Evolutionary conservation across 2,113 vertebrate species (phyloP).

Genomic region (Eonycteris spelaea): DNA sequence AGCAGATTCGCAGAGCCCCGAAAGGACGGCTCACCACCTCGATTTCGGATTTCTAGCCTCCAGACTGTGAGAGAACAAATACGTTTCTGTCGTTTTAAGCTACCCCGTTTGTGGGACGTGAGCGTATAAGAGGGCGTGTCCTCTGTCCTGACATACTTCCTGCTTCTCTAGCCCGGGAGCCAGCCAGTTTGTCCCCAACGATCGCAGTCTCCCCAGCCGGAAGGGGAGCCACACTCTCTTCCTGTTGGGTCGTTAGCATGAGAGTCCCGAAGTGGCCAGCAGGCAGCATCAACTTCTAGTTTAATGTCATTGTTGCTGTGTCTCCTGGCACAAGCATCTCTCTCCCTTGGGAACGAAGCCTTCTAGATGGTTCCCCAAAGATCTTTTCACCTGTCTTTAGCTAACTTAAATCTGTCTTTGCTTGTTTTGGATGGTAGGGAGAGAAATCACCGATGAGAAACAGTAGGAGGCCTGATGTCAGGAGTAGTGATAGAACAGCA

Average conservation of each 20-base stretch:
- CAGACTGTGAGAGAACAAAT: neutral
- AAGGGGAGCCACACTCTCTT: neutral
- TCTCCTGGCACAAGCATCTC: neutral
- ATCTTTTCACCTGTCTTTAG: neutral
- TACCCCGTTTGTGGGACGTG: neutral
- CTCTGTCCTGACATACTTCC: neutral
- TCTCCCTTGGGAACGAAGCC: neutral
- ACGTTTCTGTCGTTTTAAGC: neutral
- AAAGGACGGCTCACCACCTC: too few relatives aligned
- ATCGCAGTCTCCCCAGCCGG: neutral
- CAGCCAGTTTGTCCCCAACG: neutral
- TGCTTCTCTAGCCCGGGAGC: neutral
- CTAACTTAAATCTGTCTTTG: neutral
- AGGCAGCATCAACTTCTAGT: neutral
- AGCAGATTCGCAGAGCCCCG: neutral
- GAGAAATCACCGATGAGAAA: neutral
- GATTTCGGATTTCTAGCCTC: neutral
- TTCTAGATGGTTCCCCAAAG: neutral
- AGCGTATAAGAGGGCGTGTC: rapidly evolving
- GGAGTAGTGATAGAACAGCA: neutral
- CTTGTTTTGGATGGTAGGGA: neutral
- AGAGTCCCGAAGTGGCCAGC: neutral
- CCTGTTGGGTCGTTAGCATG: neutral
- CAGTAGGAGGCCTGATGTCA: neutral
- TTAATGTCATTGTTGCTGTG: neutral